Base-by-base conservation (phyloP, 2,113 vertebrate genomes). In the Formicarius rufipectus region DNA sequence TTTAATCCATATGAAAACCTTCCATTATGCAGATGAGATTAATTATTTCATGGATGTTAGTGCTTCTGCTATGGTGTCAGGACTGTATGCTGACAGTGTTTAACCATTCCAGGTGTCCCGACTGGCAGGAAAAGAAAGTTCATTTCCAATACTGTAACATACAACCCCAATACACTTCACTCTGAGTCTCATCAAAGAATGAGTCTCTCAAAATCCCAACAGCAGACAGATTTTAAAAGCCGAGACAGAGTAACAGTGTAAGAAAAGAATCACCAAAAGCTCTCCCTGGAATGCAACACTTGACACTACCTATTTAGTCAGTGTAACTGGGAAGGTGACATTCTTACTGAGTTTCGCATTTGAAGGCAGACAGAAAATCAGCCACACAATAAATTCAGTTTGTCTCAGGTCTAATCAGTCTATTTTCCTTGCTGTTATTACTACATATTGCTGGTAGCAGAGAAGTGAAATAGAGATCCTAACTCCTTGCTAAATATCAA, bases 151-250 rank as follows among this genome's bases (percentile, higher is more conserved):
- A 72, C 83, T 81, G 56, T 88, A 93, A 76, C 89, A 89, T 52
- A 47, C 60, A 96, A 66, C 30, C 25, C 7, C 12, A 94, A 83
- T 52, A 78, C 23, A 63, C 79, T 84, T 91, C 68, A 66, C 22
- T 91, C 63, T n/a, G 37, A 78, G 81, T 73, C 71, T 90, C 35
- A 89, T 77, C 87, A 95, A 89, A 97, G 84, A 87, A 82, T 31
- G 21, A 74, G 21, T 39, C 63, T 84, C 72, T 87, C 68, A 80
- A 92, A 94, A 87, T 80, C 35, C 47, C 53, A 86, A 79, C 1
- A 13, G 72, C 45, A 81, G 59, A 87, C 1, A 92, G 40, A 75
- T 86, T 85, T 76, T 67, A 42, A 93, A 63, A 89, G 53, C 35
- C 84, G 68, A 74, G 19, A 12, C 13, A 78, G 71, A 93, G 86